phyloP scores from a whole-genome alignment of 2,888 invertebrate species.

The Drosophila fulvimacula region DNA sequence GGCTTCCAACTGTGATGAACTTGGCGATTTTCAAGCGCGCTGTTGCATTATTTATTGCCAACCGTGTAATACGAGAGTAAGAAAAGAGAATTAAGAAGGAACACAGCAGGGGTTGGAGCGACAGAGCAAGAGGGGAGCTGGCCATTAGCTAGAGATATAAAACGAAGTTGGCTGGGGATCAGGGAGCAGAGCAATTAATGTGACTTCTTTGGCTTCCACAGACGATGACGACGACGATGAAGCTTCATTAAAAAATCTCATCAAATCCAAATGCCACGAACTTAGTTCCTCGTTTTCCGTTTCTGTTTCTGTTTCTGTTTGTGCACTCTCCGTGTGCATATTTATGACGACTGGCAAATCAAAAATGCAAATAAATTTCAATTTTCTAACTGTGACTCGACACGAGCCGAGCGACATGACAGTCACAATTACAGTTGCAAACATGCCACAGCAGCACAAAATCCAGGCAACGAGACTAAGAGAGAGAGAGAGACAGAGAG shows the following conservation, averaged over 20 bases:
- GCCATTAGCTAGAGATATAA: conserved; percentile 3
- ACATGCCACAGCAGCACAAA: conserved; percentile 55
- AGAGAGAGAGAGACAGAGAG: neutral
- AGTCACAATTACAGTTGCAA: conserved; percentile 76
- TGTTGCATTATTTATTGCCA: conserved; percentile 50
- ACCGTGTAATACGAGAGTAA: conserved; percentile 35
- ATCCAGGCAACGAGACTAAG: conserved; percentile 36
- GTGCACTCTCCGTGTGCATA: conserved; percentile 60
- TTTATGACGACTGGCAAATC: conserved; percentile 74
- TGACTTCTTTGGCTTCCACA: conserved; percentile 59
- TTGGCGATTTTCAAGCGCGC: conserved; percentile 42
- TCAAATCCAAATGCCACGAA: conserved; percentile 40
- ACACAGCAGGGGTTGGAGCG: neutral
- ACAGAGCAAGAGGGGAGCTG: neutral
- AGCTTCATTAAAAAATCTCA: conserved; percentile 43
- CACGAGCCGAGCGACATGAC: conserved; percentile 74
- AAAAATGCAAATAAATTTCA: conserved; percentile 82
- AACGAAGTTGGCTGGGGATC: conserved; percentile 2
- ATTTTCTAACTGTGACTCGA: conserved; percentile 68
- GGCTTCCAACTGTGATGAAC: conserved; percentile 67
- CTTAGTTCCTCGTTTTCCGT: conserved; percentile 18
- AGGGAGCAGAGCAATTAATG: conserved; percentile 63
- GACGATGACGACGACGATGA: neutral
- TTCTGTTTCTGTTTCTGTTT: conserved; percentile 15
- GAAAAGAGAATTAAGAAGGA: neutral